phyloP scores from a whole-genome alignment of 2,113 vertebrate species.

The Hemichromis elongatus region DNA sequence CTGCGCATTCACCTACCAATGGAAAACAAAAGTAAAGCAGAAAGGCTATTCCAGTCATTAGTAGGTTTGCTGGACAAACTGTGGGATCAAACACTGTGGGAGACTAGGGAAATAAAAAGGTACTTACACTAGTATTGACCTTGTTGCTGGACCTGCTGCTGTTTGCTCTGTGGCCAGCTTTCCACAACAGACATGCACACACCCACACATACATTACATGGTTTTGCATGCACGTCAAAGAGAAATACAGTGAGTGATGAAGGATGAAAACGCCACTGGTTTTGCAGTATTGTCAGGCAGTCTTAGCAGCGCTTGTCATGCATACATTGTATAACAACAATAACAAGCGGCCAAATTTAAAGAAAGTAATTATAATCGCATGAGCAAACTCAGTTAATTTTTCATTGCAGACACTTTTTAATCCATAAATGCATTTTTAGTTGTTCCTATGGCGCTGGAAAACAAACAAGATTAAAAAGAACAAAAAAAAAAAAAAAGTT shows the following conservation, averaged over 20 bases:
- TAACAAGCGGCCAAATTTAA: conserved; percentile 8
- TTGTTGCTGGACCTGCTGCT: conserved; percentile 60
- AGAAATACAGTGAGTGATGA: conserved; percentile 25
- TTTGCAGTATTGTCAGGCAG: conserved; percentile 15
- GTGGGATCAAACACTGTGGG: conserved; percentile 57
- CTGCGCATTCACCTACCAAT: conserved; percentile 1
- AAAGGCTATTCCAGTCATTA: conserved; percentile 56
- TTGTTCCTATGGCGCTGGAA: conserved; percentile 9
- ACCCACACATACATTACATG: background rate
- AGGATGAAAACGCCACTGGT: conserved; percentile 3
- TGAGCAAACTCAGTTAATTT: conserved; percentile 45
- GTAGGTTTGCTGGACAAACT: conserved; percentile 71
- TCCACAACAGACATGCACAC: background rate
- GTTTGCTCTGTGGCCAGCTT: conserved; percentile 58
- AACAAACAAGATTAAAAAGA: conserved; percentile 6
- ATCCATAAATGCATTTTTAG: conserved; percentile 41
- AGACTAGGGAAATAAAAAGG: conserved; percentile 73
- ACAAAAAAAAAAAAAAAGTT: background rate
- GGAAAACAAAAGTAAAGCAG: conserved; percentile 35
- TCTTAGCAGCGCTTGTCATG: background rate
- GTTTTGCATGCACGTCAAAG: conserved; percentile 13
- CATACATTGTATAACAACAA: background rate
- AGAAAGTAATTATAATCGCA: conserved; percentile 54
- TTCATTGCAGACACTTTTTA: conserved; percentile 12
- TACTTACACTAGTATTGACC: conserved; percentile 71